Evolutionary conservation across 35 echinoderm and acorn worm species (phyloP), one percentile per base, ranked within the genome.

Genomic region (Patiria miniata): DNA sequence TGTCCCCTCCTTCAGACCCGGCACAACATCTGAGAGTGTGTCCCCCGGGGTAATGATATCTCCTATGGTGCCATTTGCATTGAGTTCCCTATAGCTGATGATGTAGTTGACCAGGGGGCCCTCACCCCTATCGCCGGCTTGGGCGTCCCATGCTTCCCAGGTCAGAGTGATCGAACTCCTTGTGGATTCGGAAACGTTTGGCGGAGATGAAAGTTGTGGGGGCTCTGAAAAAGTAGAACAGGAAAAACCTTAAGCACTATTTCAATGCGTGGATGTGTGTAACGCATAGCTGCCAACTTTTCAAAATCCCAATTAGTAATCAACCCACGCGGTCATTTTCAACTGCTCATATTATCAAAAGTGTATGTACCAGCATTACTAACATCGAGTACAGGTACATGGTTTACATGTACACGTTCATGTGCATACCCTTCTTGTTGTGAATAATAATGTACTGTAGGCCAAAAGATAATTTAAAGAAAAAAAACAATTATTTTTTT

Each of bases 141-240:
- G 61, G 61, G 61, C 28, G 22, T 8, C 61, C 61, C 61, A 69
- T 28, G 83, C 2, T 14, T 42, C 23, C 83, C 83, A 86, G 39
- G 23, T 2, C 22, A 86, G 5, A 0, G 60, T 86, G 54, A 86
- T 73, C 16, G 54, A 33, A 16, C 69, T 40, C 21, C 38, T 40
- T 26, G 54, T 69, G 8, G 0, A 16, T 21, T 53, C 56, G 7
- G 6, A 21, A 36, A 51, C 26, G 5, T 2, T 77, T 37, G 26
- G 52, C 15, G 7, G 16, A 39, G 54, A 26, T 0, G 65, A 8
- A 68, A 32, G 23, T 33, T 39, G 32, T 39, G 40, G 23, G 18
- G 9, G 83, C 56, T 77, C 36, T 77, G 38, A 16, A 19, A 12
- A 86, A 47, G 16, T 33, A 38, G 38, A 59, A 77, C 4, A 0